Conservation (phyloP, 2,113 vertebrate species). For the Capra hircus region DNA sequence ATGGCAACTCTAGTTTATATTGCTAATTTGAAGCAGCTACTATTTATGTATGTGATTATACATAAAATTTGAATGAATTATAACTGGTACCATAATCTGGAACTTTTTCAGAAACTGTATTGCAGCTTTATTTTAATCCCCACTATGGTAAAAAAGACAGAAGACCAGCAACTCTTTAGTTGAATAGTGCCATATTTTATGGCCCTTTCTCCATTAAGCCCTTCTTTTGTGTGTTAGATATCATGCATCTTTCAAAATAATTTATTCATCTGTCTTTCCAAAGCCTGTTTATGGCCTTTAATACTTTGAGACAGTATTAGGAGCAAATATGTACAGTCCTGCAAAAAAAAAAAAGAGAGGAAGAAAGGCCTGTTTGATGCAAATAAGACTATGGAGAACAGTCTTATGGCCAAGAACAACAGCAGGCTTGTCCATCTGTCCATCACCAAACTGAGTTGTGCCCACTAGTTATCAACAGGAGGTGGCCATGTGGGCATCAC, state of each 20-base stretch:
- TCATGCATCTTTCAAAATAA: not conserved
- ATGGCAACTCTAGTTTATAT: not conserved
- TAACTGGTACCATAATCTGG: not conserved
- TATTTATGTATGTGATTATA: not conserved
- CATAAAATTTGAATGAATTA: conserved; percentile 7
- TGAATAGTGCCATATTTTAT: not conserved
- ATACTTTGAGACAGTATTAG: not conserved
- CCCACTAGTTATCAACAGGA: conserved; percentile 24
- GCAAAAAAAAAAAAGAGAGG: not conserved
- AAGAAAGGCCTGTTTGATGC: not conserved
- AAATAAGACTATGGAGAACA: not conserved
- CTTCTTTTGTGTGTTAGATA: not conserved
- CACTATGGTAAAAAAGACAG: not conserved
- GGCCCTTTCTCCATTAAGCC: not conserved
- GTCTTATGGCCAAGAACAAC: conserved; percentile 11
- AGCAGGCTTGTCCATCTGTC: conserved; percentile 26
- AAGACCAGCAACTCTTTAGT: not conserved
- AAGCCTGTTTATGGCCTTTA: not conserved
- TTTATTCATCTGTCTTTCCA: not conserved
- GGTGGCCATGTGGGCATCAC: not conserved
- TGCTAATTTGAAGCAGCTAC: not conserved
- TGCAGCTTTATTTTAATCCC: conserved; percentile 1
- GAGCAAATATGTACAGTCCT: not conserved
- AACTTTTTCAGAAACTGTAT: not conserved
- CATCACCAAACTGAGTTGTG: not conserved